A percentile compares a stretch with the other conserved stretches of the same genome.
phyloP scores from a whole-genome alignment of 2,888 invertebrate genomes.

The Parascotia fuliginaria region DNA sequence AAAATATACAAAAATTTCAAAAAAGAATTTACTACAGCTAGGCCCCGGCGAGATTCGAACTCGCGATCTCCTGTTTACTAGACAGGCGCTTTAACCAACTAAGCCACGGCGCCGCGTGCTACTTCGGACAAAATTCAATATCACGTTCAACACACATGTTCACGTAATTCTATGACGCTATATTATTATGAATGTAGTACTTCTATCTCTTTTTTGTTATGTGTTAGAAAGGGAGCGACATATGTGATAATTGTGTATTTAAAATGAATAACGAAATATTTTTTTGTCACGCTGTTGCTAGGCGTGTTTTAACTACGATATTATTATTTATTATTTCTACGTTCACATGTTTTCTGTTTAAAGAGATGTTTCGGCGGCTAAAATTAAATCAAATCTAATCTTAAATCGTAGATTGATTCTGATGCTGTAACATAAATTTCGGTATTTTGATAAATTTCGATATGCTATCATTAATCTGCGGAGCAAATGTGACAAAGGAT shows the following conservation, averaged over 20 bases:
- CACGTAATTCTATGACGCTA: slow-evolving; percentile 7
- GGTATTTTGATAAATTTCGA: no score
- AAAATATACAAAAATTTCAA: background rate
- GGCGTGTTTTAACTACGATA: slow-evolving; percentile 2
- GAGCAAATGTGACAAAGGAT: no score
- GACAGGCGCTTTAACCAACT: slow-evolving; percentile 85
- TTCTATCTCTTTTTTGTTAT: slow-evolving; percentile 14
- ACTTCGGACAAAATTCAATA: slow-evolving; percentile 20
- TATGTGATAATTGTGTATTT: slow-evolving; percentile 3
- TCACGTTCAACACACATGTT: slow-evolving; percentile 14
- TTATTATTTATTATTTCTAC: background rate
- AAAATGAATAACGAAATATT: slow-evolving; percentile 6
- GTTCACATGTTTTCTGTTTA: background rate
- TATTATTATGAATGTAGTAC: slow-evolving; percentile 1
- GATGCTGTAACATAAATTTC: no score
- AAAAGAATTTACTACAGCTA: slow-evolving; percentile 26
- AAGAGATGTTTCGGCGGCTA: no score
- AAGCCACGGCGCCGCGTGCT: slow-evolving; percentile 75
- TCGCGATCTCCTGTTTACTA: slow-evolving; percentile 84
- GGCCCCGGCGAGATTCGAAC: slow-evolving; percentile 84
- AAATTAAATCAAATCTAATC: background rate
- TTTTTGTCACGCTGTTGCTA: slow-evolving; percentile 22
- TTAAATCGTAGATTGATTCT: no score
- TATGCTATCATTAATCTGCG: no score
- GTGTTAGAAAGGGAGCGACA: slow-evolving; percentile 12